Evolutionary conservation across 2,888 invertebrate species (phyloP), one percentile per base, ranked within the genome.

Genomic region (Phengaris arion): DNA sequence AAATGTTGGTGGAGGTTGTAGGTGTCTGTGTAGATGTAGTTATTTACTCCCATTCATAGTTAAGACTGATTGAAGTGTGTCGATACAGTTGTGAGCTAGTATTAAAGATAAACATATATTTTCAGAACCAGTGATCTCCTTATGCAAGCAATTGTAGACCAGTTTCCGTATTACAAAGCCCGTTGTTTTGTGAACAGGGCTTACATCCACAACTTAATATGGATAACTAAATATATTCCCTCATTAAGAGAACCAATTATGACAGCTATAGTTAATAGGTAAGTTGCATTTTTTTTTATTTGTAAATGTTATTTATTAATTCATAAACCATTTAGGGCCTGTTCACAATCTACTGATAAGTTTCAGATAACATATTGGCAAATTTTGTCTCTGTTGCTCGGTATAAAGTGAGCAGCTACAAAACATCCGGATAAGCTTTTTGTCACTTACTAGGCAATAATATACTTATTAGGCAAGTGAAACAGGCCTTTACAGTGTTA

Each of bases 141-240:
- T 22, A 85, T 97, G 80, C 94, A 96, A 72, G 92, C 95, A 12
- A 88, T 97, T 22, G 91, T 94, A 76, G 92, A 94, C 4, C 91
- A 94, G 73, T 98, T 96, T 87, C 98, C 98, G 0, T 98, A 97
- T 86, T 94, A 95, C 85, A 96, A 95, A 82, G 95, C 94, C 76
- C 94, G 95, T 0, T 89, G 95, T 5, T 95, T 95, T 82, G 86
- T 94, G 0, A 96, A 97, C 79, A 96, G 96, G 82, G 95, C 96
- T 12, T 98, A 96, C 87, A 86, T 97, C 22, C 95, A 96, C 83
- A 98, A 98, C 87, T 87, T 98, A 68, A 93, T 98, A 75, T 95
- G 95, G 94, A 94, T 98, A 80, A 91, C 96, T 77, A 95, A 95
- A 68, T 97, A 97, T 85, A 95, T 97, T 80, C 97, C 97, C 0